Percentiles rank a stretch among this genome's conserved stretches.
phyloP scores from a whole-genome alignment of 2,113 vertebrate genomes.

The Apteryx mantelli region DNA sequence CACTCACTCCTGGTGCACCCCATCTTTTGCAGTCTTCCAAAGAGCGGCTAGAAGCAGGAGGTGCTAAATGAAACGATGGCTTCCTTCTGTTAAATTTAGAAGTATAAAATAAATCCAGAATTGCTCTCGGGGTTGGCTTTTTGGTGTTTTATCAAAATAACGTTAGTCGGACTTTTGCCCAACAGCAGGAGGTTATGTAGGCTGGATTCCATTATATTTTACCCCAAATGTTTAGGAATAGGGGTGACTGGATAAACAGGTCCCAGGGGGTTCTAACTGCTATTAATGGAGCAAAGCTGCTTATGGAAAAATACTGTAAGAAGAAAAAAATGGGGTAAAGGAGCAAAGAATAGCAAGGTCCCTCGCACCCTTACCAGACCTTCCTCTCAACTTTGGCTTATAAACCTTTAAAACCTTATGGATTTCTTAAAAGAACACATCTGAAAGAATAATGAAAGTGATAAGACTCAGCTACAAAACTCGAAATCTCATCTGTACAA shows the following conservation, averaged over 20 bases:
- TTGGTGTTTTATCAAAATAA: neutral
- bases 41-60: neutral
- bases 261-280: neutral
- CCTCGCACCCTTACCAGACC: neutral
- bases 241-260: neutral
- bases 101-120: neutral
- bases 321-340: neutral
- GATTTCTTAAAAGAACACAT: slow-evolving; percentile 22
- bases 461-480: neutral
- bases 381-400: slow-evolving; percentile 39
- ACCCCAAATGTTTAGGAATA: neutral
- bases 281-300: neutral
- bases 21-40: neutral
- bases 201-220: neutral
- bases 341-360: neutral
- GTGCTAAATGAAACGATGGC: neutral
- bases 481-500: slow-evolving; percentile 3
- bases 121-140: neutral
- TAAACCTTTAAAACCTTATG: slow-evolving; percentile 39
- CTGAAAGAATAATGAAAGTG: neutral
- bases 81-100: neutral
- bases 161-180: neutral
- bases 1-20: neutral
- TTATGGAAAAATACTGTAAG: neutral
- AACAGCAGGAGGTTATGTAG: neutral